Evolutionary conservation across 1,140 invertebrate genomes (phyloP), one percentile per base, ranked within the genome.

Genomic region (Helicoverpa zea): DNA sequence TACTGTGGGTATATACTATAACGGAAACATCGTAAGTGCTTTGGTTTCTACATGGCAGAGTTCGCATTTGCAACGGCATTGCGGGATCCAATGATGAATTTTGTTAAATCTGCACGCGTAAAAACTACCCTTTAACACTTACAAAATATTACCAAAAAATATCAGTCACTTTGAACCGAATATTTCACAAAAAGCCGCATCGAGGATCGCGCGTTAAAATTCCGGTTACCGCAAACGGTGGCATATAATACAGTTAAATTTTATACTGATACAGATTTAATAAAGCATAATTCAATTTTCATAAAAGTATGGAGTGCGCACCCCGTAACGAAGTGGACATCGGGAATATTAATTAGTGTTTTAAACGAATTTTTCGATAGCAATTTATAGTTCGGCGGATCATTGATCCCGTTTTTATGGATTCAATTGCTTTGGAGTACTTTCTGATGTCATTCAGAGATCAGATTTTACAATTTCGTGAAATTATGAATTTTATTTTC

Each of bases 301-400:
- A 75, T 61, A 70, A 79, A 79, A 79, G 64, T 68, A 68, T 47
- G 73, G 68, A 52, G 18, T 72, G 68, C 49, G 30, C 14, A 43
- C 54, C 4, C 52, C 51, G 30, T 75, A 78, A 56, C 51, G 64
- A 68, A 47, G 52, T 56, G 63, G 51, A 30, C 63, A 64, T 18
- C 52, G 64, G 3, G 63, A 54, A 68, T 79, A 66, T 79, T 79
- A 79, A 68, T 79, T 79, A 58, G 51, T 58, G 58, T 63, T 76
- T 79, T 68, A 68, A 79, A 77, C 49, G 74, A 77, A 72, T 61
- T 61, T 61, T 29, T 61, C 77, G 63, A 70, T 70, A 76, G 73
- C 35, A n/a, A 16, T 68, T 16, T 68, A 16, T 68, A 49, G 64
- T 68, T 23, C 13, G 16, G 43, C 10, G 13, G 64, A 16, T 64